Conservation (phyloP, 2,888 invertebrate genomes). For the Seira sanloemensis region DNA sequence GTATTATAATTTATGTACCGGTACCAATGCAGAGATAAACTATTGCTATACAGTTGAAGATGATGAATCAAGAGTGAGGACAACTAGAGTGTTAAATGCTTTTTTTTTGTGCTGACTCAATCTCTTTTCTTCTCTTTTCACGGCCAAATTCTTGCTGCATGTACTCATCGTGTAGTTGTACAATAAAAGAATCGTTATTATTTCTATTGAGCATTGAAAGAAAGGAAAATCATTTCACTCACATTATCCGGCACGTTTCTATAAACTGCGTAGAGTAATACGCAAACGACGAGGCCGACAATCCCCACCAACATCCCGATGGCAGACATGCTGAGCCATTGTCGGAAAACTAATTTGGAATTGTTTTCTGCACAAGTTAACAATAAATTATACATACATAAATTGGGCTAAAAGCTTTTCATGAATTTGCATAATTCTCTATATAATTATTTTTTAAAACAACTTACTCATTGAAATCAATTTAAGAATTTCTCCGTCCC, state of each 20-base stretch:
- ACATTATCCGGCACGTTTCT: slow-evolving; percentile 70
- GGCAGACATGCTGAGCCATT: slow-evolving; percentile 76
- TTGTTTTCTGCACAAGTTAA: slow-evolving; percentile 29
- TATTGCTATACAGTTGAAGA: too few relatives aligned
- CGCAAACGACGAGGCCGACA: slow-evolving; percentile 75
- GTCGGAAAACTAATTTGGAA: slow-evolving; percentile 74
- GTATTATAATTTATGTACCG: background rate
- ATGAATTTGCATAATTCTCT: background rate
- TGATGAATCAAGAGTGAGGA: too few relatives aligned
- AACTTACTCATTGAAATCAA: slow-evolving; percentile 37
- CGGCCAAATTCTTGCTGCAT: background rate
- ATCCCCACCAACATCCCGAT: slow-evolving; percentile 75
- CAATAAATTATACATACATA: background rate
- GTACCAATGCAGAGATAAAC: background rate
- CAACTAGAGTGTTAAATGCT: slow-evolving; percentile 31
- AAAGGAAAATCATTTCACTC: slow-evolving; percentile 53
- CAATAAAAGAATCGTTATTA: slow-evolving; percentile 20
- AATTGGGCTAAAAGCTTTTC: background rate
- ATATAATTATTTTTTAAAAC: background rate
- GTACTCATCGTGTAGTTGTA: slow-evolving; percentile 15
- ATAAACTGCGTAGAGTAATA: slow-evolving; percentile 73
- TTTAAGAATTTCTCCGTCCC: slow-evolving; percentile 46
- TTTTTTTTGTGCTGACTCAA: slow-evolving; percentile 2
- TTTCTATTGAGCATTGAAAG: slow-evolving; percentile 8
- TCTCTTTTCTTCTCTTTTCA: background rate